Conservation (phyloP, 2,888 invertebrate species). For the Ptychoptera contaminata region DNA sequence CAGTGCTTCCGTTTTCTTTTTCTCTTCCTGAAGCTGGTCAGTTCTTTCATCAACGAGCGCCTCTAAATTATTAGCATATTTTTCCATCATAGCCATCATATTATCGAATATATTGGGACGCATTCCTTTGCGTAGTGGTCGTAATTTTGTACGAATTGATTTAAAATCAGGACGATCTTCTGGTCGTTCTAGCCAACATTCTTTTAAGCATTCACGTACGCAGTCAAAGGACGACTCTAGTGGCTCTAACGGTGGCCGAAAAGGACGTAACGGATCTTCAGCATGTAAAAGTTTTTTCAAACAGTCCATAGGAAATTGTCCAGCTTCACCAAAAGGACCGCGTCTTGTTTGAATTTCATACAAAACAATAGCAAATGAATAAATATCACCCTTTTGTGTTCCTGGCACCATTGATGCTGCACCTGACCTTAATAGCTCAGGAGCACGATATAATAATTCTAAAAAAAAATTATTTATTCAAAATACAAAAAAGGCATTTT, state of each 20-base stretch:
- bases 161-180: conserved; percentile 74
- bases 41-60: conserved; percentile 86
- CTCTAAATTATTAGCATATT: conserved; percentile 90
- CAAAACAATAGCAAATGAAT: conserved; percentile 74
- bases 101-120: conserved; percentile 94
- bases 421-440: conserved; percentile 51
- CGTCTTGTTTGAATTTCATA: conserved; percentile 76
- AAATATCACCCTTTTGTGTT: conserved; percentile 65
- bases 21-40: conserved; percentile 85
- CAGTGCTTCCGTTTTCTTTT: conserved; percentile 86
- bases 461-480: conserved; percentile 10
- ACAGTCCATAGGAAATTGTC: conserved; percentile 47
- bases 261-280: conserved; percentile 13
- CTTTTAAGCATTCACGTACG: conserved; percentile 66
- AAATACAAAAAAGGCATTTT: background rate
- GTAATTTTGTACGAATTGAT: conserved; percentile 55
- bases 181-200: conserved; percentile 76
- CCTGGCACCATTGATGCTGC: conserved; percentile 32
- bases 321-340: conserved; percentile 68
- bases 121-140: conserved; percentile 80
- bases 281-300: conserved; percentile 28
- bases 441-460: conserved; percentile 68
- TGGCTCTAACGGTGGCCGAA: conserved; percentile 62
- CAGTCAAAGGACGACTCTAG: conserved; percentile 73
- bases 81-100: conserved; percentile 97